Conservation (phyloP, 2,113 vertebrate species). For the Anoplopoma fimbria region DNA sequence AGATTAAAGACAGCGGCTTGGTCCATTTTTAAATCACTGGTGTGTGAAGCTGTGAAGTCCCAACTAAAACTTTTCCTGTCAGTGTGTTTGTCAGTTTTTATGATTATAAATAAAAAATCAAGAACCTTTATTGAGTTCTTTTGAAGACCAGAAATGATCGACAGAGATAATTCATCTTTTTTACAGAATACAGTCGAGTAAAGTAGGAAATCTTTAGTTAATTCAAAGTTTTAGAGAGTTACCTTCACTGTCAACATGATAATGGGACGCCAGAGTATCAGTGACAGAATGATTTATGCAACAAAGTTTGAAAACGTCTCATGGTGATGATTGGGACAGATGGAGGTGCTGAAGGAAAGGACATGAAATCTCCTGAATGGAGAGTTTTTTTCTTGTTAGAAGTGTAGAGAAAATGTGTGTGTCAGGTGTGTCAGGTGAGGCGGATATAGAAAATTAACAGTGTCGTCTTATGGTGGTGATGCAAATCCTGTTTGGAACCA, state of each 20-base stretch:
- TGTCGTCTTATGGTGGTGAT: not conserved
- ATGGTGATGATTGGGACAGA: too few species aligned
- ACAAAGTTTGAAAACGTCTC: too few species aligned
- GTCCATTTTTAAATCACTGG: rapidly evolving
- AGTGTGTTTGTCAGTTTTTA: not conserved
- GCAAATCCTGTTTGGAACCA: not conserved
- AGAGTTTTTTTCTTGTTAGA: too few species aligned
- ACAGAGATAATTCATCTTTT: too few species aligned
- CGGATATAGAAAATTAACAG: not conserved
- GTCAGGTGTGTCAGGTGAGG: not conserved
- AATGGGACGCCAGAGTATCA: not conserved
- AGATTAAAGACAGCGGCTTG: not conserved
- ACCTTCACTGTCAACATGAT: not conserved
- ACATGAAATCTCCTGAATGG: too few species aligned
- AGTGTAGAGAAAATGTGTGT: not conserved
- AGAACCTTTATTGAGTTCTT: not conserved
- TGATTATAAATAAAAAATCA: not conserved
- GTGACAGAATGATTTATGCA: not conserved
- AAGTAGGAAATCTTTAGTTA: not conserved
- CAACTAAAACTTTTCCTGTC: not conserved
- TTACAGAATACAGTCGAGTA: not conserved
- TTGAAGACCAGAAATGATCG: not conserved
- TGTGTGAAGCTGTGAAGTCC: not conserved
- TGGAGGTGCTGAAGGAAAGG: too few species aligned
- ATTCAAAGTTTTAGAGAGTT: not conserved